Percentiles rank a stretch among this genome's conserved stretches.
Evolutionary conservation across 2,797 vertebrate species (phyloP).

Genomic region (Selene dorsalis): DNA sequence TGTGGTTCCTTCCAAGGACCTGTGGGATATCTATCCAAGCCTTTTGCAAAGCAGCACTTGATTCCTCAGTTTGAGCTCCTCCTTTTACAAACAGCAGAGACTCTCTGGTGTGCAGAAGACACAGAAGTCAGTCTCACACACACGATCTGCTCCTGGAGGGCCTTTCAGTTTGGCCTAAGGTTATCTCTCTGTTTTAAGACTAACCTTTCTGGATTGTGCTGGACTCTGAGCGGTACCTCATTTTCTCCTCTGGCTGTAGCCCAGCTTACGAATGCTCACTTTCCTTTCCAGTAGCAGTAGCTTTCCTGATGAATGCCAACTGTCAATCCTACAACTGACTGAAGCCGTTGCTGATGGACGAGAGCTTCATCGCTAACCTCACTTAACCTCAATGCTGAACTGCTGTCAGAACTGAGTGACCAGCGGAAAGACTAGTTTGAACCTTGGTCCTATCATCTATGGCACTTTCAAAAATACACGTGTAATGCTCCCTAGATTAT

Average conservation of each 20-base stretch:
- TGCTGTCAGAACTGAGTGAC: constrained; percentile 41
- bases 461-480: not conserved
- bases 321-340: constrained; percentile 42
- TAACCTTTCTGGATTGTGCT: constrained; percentile 55
- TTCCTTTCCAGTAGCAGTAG: constrained; percentile 12
- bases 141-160: constrained; percentile 28
- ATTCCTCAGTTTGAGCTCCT: constrained; percentile 43
- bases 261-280: constrained; percentile 38
- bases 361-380: constrained; percentile 39
- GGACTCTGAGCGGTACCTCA: constrained; percentile 33
- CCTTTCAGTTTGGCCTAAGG: constrained; percentile 35
- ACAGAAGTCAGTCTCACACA: constrained; percentile 24
- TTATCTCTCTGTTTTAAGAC: constrained; percentile 32
- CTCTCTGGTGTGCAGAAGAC: constrained; percentile 31
- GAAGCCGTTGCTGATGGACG: constrained; percentile 31
- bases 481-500: not conserved
- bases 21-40: constrained; percentile 50
- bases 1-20: constrained; percentile 39
- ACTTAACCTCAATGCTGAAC: constrained; percentile 48
- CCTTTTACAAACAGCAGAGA: constrained; percentile 56
- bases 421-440: constrained; percentile 33
- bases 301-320: constrained; percentile 47
- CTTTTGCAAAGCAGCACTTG: constrained; percentile 43
- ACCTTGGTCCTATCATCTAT: constrained; percentile 6
- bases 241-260: constrained; percentile 32